Evolutionary conservation across 2,113 vertebrate species (phyloP).

Genomic region (Aix galericulata): DNA sequence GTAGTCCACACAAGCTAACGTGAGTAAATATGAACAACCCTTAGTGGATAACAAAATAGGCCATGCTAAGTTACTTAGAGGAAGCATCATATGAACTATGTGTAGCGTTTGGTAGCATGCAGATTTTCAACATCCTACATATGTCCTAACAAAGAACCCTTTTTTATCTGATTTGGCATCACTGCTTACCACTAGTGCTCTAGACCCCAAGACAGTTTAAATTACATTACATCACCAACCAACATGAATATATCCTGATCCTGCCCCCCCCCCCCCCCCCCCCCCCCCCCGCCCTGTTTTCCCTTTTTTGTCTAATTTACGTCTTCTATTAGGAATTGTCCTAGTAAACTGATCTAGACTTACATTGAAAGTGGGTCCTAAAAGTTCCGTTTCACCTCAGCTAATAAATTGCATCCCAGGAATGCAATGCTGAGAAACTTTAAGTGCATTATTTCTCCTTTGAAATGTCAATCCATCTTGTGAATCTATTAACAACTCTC

Average conservation of each 20-base stretch:
- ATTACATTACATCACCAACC: neutral
- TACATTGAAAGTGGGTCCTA: neutral
- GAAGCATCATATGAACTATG: neutral
- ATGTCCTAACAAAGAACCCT: rapidly evolving
- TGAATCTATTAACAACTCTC: neutral
- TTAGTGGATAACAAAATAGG: neutral
- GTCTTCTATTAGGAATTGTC: neutral
- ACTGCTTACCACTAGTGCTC: neutral
- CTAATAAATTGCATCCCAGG: neutral
- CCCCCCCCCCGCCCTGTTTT: too few relatives aligned
- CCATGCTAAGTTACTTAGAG: neutral
- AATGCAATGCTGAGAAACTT: neutral
- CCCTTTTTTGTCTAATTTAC: too few relatives aligned
- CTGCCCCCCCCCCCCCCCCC: too few relatives aligned
- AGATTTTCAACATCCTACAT: neutral
- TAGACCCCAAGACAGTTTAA: neutral
- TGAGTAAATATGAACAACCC: neutral
- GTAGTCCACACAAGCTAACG: neutral
- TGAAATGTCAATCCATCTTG: neutral
- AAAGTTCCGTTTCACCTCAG: neutral
- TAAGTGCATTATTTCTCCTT: neutral
- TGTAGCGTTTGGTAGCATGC: neutral
- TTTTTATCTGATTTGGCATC: neutral
- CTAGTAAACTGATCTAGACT: neutral
- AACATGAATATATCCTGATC: neutral